Conservation (phyloP, 2,113 vertebrate species). For the Osmerus mordax region DNA sequence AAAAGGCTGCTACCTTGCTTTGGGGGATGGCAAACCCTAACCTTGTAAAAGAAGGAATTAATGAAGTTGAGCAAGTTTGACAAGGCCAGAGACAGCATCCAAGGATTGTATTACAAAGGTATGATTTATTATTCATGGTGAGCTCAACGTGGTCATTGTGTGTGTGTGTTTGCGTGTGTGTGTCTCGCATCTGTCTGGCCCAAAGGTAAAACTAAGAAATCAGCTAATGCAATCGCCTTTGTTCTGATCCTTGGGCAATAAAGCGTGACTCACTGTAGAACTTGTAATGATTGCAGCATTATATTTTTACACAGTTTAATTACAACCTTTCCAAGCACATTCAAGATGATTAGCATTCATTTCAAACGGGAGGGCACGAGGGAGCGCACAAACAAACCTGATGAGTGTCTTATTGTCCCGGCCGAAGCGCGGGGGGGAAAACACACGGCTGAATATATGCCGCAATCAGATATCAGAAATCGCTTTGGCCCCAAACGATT, state of each 20-base stretch:
- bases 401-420: constrained; percentile 15
- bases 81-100: constrained; percentile 10
- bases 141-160: constrained; percentile 6
- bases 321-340: constrained; percentile 44
- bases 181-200: constrained; percentile 9
- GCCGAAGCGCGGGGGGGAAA: neutral
- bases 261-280: constrained; percentile 29
- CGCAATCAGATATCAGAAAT: no score
- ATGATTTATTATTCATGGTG: constrained; percentile 15
- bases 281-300: constrained; percentile 46
- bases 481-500: no score
- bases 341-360: constrained; percentile 55
- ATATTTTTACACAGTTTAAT: constrained; percentile 59
- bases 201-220: constrained; percentile 27
- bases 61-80: constrained; percentile 25
- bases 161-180: constrained; percentile 1
- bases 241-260: constrained; percentile 23
- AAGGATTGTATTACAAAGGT: constrained; percentile 13
- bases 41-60: constrained; percentile 15
- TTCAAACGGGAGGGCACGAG: constrained; percentile 33
- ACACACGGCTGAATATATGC: no score
- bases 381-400: constrained; percentile 30
- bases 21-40: neutral
- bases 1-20: neutral
- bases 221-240: constrained; percentile 22